Percentiles rank a stretch among this genome's conserved stretches.
Conservation (phyloP, 2,113 vertebrate genomes). For the Epinephelus moara region DNA sequence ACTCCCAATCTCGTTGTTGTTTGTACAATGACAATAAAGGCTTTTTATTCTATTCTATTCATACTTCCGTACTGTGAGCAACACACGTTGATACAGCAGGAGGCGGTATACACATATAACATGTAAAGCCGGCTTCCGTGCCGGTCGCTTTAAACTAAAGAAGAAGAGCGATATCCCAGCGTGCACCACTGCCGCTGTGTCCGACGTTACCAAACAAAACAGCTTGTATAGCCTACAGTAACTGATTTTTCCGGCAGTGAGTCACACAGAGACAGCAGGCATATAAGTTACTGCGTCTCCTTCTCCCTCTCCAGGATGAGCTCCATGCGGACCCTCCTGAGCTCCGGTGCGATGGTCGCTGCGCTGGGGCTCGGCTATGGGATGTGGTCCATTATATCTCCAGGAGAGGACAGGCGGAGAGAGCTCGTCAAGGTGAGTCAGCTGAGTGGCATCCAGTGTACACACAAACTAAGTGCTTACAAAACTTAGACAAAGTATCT, state of each 20-base stretch:
- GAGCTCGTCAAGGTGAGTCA: constrained; percentile 74
- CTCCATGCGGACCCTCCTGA: constrained; percentile 49
- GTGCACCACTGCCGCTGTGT: not conserved
- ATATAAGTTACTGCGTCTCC: too few relatives aligned
- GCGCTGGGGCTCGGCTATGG: constrained; percentile 48
- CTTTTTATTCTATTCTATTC: too few relatives aligned
- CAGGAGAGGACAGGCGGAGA: constrained; percentile 65
- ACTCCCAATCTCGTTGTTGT: too few relatives aligned
- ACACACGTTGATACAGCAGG: not conserved
- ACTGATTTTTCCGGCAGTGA: not conserved
- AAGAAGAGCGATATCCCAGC: constrained; percentile 17
- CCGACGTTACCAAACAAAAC: not conserved
- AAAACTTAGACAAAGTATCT: too few relatives aligned
- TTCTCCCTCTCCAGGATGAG: constrained; percentile 51
- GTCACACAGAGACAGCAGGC: not conserved
- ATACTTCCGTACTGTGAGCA: not conserved
- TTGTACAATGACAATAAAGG: too few relatives aligned
- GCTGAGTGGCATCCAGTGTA: too few relatives aligned
- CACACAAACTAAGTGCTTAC: not conserved
- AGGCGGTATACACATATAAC: not conserved
- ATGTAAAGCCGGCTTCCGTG: too few relatives aligned
- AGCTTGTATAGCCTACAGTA: accelerated
- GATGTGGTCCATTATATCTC: constrained; percentile 68
- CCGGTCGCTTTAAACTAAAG: not conserved
- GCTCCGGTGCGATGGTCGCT: not conserved